Evolutionary conservation across 2,888 invertebrate genomes (phyloP).

Genomic region (Agrilus mali): DNA sequence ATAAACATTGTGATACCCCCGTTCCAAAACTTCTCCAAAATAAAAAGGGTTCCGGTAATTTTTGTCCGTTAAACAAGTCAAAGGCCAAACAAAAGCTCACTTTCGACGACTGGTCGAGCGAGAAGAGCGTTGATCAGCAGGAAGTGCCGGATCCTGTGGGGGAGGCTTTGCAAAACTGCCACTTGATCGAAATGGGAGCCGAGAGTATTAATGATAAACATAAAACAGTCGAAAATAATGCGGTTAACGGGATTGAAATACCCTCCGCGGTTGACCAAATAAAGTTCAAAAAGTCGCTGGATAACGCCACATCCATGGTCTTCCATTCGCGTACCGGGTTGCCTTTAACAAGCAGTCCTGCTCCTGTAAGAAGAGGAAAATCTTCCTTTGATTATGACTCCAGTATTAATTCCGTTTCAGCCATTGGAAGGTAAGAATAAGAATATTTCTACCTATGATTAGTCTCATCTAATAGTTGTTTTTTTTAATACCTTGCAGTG

Average conservation of each 20-base stretch:
- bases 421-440: constrained; percentile 59
- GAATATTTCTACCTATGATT: constrained; percentile 6
- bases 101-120: constrained; percentile 20
- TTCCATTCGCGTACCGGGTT: constrained; percentile 72
- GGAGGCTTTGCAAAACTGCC: constrained; percentile 4
- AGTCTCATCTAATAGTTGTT: constrained; percentile 2
- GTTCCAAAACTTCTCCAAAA: constrained; percentile 14
- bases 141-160: not conserved
- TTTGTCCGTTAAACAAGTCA: constrained; percentile 12
- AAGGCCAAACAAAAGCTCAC: constrained; percentile 25
- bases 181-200: constrained; percentile 17
- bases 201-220: constrained; percentile 30
- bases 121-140: not conserved
- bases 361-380: constrained; percentile 64
- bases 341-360: constrained; percentile 77
- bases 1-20: constrained; percentile 32
- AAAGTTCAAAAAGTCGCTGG: constrained; percentile 59
- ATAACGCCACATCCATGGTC: constrained; percentile 70
- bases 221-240: constrained; percentile 15
- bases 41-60: too few relatives aligned
- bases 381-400: constrained; percentile 77
- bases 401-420: constrained; percentile 62
- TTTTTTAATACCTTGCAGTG: constrained; percentile 35
- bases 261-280: constrained; percentile 62
- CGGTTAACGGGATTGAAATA: constrained; percentile 32